phyloP scores from a whole-genome alignment of 2,797 vertebrate genomes.

The Tapera naevia region DNA sequence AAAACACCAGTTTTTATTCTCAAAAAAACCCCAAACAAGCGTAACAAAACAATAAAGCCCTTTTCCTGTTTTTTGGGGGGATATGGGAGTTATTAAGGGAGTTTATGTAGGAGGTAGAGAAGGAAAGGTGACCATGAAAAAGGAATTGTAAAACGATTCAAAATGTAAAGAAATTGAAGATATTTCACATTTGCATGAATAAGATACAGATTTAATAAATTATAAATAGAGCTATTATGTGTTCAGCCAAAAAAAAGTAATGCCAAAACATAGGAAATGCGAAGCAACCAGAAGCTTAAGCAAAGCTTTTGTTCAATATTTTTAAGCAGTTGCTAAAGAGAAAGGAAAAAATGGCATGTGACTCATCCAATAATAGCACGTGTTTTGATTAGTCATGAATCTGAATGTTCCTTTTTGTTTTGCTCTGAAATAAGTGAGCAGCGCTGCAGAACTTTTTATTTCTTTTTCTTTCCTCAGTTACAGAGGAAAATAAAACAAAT shows the following conservation, averaged over 20 bases:
- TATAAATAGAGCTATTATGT: background rate
- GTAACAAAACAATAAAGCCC: too few species aligned
- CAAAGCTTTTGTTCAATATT: background rate
- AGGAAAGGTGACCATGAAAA: background rate
- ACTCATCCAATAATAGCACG: background rate
- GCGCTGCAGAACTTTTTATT: background rate
- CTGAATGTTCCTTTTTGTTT: background rate
- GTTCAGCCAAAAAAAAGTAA: background rate
- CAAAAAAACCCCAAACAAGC: background rate
- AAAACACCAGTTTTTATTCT: background rate
- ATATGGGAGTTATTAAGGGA: fast-evolving
- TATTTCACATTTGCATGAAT: background rate
- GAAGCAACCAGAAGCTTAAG: background rate
- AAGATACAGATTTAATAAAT: background rate
- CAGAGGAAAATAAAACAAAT: background rate
- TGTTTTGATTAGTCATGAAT: background rate
- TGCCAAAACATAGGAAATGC: background rate
- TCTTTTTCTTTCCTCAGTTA: background rate
- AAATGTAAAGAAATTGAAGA: background rate
- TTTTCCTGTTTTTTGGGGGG: fast-evolving
- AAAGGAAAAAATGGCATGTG: background rate
- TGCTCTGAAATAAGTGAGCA: background rate
- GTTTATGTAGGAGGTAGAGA: background rate
- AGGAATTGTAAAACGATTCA: background rate
- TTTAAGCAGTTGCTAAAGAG: background rate